Base-by-base conservation (phyloP, 2,888 invertebrate species). In the Athrips mouffetella region DNA sequence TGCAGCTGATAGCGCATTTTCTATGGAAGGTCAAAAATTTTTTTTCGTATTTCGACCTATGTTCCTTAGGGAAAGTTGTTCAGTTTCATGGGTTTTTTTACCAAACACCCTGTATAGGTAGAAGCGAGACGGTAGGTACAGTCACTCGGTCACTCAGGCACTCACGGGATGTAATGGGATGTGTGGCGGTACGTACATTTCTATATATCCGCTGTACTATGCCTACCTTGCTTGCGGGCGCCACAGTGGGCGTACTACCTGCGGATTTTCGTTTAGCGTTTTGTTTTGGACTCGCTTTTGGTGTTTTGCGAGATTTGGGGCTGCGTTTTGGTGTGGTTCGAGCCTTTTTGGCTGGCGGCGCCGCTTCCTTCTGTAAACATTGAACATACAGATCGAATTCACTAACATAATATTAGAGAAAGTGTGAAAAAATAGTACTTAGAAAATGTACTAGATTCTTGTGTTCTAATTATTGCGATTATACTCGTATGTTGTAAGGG, bases 151-250 rank as follows among this genome's bases (percentile, higher is more conserved):
- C 64, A 68, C 66, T 69, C 73, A 73, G 72, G 67, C 68, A 63
- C 63, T 57, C 59, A 73, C 73, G 73, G 72, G 82, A 76, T 78
- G 77, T 80, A 82, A 78, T 60, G 68, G 67, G 85, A 76, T 81
- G 80, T 75, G 73, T 62, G 81, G 79, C 70, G 85, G 84, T 89
- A 89, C 89, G 89, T 89, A 89, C 89, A 84, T 89, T 80, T 89
- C 84, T 87, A 89, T 89, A 89, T 76, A 89, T 89, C 89, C 89
- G 87, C 74, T 81, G 88, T 75, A 89, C 89, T 80, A 89, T 89
- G 89, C 89, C 89, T 89, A 89, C 89, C 89, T 89, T 89, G 87
- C 84, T 81, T 68, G 83, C 68, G 72, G 63, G 65, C 74, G 86
- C 78, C 80, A 75, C 79, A 53, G 54, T 57, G 74, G 85, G 83